Evolutionary conservation across 1,140 invertebrate genomes (phyloP).

Genomic region (Calliopsis andreniformis): DNA sequence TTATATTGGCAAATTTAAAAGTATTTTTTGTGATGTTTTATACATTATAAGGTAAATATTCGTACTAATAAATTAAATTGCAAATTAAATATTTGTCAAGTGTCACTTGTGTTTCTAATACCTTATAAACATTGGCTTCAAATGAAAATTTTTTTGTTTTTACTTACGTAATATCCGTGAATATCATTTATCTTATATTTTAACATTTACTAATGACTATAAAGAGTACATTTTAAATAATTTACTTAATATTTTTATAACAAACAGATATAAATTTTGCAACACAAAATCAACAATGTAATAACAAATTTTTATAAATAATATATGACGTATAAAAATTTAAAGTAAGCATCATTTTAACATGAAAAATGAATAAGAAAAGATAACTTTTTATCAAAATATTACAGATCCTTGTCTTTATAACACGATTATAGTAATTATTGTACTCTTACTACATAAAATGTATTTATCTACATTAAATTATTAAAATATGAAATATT

Average conservation of each 20-base stretch:
- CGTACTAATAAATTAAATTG: background rate
- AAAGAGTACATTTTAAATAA: constrained; percentile 20
- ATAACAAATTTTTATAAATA: constrained; percentile 30
- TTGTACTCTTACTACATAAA: constrained; percentile 45
- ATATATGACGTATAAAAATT: constrained; percentile 22
- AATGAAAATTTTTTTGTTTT: constrained; percentile 6
- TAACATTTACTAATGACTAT: constrained; percentile 13
- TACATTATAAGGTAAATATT: constrained; percentile 2
- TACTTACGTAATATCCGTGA: constrained; percentile 15
- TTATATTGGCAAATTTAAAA: constrained; percentile 3
- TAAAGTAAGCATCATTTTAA: background rate
- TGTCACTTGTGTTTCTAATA: constrained; percentile 4
- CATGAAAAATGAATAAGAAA: background rate
- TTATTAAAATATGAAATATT: constrained; percentile 50
- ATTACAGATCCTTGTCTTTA: constrained; percentile 34
- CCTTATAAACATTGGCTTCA: background rate
- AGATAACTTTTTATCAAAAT: background rate
- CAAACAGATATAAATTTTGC: constrained; percentile 33
- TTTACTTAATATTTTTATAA: constrained; percentile 10
- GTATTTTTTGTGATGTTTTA: background rate
- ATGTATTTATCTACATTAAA: constrained; percentile 33
- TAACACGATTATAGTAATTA: constrained; percentile 48
- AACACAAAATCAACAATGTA: constrained; percentile 28
- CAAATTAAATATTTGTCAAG: background rate
- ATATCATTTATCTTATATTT: constrained; percentile 24